Evolutionary conservation across 2,888 invertebrate species (phyloP).

Genomic region (Stomorhina lunata): DNA sequence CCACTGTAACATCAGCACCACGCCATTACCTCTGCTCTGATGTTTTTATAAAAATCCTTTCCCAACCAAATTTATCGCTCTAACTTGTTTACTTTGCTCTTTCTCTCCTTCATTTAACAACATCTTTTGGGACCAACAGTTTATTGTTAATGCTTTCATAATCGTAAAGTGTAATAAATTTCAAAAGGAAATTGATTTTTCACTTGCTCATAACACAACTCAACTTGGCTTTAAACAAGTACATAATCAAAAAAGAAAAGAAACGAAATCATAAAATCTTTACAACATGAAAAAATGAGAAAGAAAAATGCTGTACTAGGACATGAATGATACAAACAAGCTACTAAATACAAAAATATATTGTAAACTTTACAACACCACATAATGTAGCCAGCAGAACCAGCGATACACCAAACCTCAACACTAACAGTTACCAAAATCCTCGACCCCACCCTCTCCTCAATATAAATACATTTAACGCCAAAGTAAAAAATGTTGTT

Average conservation of each 20-base stretch:
- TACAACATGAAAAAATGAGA: not conserved
- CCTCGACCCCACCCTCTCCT: slow-evolving; percentile 7
- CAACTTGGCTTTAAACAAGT: not conserved
- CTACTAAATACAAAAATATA: slow-evolving; percentile 20
- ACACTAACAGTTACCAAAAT: slow-evolving; percentile 32
- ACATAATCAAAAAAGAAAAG: no score
- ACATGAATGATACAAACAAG: slow-evolving; percentile 14
- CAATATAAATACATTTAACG: not conserved
- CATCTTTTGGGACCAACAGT: slow-evolving; percentile 27
- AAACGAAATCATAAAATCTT: not conserved
- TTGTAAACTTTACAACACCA: not conserved
- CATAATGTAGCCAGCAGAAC: slow-evolving; percentile 2
- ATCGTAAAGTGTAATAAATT: slow-evolving; percentile 57
- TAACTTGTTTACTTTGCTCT: not conserved
- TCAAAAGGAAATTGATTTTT: slow-evolving; percentile 66
- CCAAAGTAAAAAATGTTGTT: slow-evolving; percentile 24
- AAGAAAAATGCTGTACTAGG: not conserved
- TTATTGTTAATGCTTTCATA: slow-evolving; percentile 52
- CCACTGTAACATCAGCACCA: no score
- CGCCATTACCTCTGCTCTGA: no score
- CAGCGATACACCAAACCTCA: not conserved
- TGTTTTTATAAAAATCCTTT: no score
- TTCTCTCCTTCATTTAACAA: not conserved
- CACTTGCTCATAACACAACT: slow-evolving; percentile 39
- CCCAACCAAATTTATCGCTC: no score